Evolutionary conservation across 2,113 vertebrate genomes (phyloP).

Genomic region (Seriola quinqueradiata): DNA sequence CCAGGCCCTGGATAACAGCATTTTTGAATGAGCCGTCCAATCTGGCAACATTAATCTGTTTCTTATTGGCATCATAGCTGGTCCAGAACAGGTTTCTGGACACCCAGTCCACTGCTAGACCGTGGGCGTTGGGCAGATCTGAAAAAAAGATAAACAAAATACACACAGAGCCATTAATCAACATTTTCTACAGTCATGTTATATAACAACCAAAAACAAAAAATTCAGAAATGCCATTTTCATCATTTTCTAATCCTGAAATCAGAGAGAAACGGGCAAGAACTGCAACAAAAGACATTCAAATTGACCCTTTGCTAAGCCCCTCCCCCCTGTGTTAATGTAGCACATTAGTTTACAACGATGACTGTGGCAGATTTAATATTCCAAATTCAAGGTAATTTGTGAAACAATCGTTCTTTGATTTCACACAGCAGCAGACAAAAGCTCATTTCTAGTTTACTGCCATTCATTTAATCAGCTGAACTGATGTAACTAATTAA

Average conservation of each 20-base stretch:
- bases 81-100: slow-evolving; percentile 99
- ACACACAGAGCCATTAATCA: background rate
- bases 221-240: background rate
- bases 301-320: background rate
- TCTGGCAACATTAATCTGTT: slow-evolving; percentile 96
- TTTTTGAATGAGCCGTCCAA: slow-evolving; percentile 98
- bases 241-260: background rate
- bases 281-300: background rate
- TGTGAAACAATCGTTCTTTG: too few species aligned
- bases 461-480: background rate
- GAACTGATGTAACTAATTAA: background rate
- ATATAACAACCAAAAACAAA: background rate
- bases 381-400: background rate
- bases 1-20: slow-evolving; percentile 94
- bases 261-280: background rate
- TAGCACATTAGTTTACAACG: background rate
- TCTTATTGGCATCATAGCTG: slow-evolving; percentile 96
- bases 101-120: slow-evolving; percentile 97
- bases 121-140: slow-evolving; percentile 96
- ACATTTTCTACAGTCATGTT: background rate
- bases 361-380: background rate
- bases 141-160: slow-evolving; percentile 30
- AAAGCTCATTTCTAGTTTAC: background rate
- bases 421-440: background rate
- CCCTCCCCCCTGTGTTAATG: background rate